Percentiles rank a stretch among this genome's conserved stretches.
Evolutionary conservation across 2,113 vertebrate genomes (phyloP).

Genomic region (Crotalus viridis): DNA sequence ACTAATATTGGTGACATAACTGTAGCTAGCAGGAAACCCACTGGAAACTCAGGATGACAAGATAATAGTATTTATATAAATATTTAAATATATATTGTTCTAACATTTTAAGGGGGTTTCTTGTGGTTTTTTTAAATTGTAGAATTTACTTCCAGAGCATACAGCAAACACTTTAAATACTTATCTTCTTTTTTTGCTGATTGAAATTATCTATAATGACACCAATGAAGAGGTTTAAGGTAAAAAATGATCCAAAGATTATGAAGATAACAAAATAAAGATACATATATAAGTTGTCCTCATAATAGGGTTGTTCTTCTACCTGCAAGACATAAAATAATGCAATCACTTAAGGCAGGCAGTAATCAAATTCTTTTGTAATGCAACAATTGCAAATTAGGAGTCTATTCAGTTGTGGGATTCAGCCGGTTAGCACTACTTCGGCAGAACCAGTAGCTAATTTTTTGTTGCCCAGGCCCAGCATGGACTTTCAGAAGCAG

Average conservation of each 20-base stretch:
- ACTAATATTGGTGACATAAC: background rate
- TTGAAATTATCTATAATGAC: slow-evolving; percentile 99
- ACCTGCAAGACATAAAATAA: slow-evolving; percentile 66
- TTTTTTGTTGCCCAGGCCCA: too few relatives aligned
- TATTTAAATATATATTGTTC: background rate
- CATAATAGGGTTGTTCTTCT: slow-evolving; percentile 84
- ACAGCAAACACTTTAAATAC: slow-evolving; percentile 70
- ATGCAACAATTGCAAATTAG: background rate
- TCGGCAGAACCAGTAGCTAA: too few relatives aligned
- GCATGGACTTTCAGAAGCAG: too few relatives aligned
- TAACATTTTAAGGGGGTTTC: background rate
- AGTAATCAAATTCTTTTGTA: slow-evolving; percentile 14
- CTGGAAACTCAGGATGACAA: background rate
- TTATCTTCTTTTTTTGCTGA: slow-evolving; percentile 99
- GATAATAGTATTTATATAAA: background rate
- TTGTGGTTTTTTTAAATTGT: background rate
- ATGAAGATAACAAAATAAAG: slow-evolving; percentile 96
- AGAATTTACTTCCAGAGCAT: background rate
- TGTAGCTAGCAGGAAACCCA: background rate
- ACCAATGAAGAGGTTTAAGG: slow-evolving; percentile 97
- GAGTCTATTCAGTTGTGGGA: background rate
- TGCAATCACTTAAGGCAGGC: slow-evolving; percentile 21
- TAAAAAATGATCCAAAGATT: slow-evolving; percentile 97
- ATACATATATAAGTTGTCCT: slow-evolving; percentile 88
- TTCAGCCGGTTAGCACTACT: too few relatives aligned